phyloP scores from a whole-genome alignment of 2,113 vertebrate genomes.

The Egretta garzetta region DNA sequence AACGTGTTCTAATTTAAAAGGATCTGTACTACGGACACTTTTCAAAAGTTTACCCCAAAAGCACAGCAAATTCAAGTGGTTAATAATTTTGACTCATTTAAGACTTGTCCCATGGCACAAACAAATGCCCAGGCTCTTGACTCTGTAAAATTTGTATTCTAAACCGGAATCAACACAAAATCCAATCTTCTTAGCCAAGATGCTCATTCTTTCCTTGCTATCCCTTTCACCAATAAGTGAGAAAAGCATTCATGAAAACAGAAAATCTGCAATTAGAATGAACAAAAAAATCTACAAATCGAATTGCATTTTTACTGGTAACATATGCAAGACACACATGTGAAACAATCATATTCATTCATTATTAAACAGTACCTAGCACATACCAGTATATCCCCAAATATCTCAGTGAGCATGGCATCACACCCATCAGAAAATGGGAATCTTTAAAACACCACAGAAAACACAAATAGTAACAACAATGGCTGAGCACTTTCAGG shows the following conservation, averaged over 20 bases:
- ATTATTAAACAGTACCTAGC: not conserved
- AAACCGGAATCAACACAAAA: not conserved
- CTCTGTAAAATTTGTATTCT: not conserved
- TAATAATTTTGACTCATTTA: not conserved
- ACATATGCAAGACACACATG: not conserved
- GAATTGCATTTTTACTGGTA: not conserved
- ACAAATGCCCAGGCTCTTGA: not conserved
- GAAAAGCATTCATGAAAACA: not conserved
- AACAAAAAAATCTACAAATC: not conserved
- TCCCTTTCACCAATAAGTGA: not conserved
- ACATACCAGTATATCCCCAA: not conserved
- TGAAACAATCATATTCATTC: not conserved
- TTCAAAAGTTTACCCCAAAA: not conserved
- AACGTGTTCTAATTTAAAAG: not conserved
- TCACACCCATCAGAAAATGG: not conserved
- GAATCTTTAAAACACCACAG: not conserved
- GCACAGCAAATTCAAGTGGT: not conserved
- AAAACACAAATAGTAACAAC: not conserved
- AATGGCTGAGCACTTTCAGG: not conserved
- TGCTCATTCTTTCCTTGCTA: not conserved
- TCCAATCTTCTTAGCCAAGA: not conserved
- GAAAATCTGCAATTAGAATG: not conserved
- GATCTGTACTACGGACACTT: not conserved
- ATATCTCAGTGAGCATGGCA: not conserved
- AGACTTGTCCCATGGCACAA: not conserved